Percentiles rank a stretch among this genome's conserved stretches.
Conservation (phyloP, 2,888 invertebrate genomes). For the Philonicus albiceps region DNA sequence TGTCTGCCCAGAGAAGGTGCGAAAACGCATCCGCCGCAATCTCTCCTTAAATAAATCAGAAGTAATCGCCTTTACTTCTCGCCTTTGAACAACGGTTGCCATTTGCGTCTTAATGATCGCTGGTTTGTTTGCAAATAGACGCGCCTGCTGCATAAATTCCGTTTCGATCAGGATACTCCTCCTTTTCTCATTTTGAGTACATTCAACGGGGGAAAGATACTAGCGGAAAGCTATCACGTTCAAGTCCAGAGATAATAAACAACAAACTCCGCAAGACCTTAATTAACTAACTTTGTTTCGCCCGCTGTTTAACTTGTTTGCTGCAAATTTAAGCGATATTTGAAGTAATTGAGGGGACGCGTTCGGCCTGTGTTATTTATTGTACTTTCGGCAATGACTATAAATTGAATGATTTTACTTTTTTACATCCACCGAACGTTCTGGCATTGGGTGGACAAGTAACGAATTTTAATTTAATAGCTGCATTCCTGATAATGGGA, state of each 20-base stretch:
- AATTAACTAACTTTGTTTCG: slow-evolving; percentile 18
- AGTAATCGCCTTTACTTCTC: slow-evolving; percentile 27
- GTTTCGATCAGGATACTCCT: not conserved
- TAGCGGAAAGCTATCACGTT: not conserved
- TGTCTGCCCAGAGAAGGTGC: slow-evolving; percentile 5
- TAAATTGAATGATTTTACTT: slow-evolving; percentile 3
- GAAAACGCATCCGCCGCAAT: slow-evolving; percentile 14
- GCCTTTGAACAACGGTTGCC: slow-evolving; percentile 12
- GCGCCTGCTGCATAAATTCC: not conserved
- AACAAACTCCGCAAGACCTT: slow-evolving; percentile 7
- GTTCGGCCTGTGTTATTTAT: not conserved
- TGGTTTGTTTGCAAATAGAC: slow-evolving; percentile 36
- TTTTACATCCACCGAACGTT: not conserved
- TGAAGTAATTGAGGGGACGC: slow-evolving; percentile 23
- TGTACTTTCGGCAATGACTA: not conserved
- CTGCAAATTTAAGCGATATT: slow-evolving; percentile 29
- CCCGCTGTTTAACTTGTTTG: not conserved
- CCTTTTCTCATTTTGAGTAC: not conserved
- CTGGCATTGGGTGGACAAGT: not conserved
- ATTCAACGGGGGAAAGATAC: not conserved
- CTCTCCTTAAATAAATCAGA: slow-evolving; percentile 32
- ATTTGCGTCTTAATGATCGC: slow-evolving; percentile 23
- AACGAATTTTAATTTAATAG: not conserved
- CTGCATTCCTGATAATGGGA: not conserved
- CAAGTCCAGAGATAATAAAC: not conserved